Conservation (phyloP, 2,888 invertebrate genomes). For the Diabrotica balteata region DNA sequence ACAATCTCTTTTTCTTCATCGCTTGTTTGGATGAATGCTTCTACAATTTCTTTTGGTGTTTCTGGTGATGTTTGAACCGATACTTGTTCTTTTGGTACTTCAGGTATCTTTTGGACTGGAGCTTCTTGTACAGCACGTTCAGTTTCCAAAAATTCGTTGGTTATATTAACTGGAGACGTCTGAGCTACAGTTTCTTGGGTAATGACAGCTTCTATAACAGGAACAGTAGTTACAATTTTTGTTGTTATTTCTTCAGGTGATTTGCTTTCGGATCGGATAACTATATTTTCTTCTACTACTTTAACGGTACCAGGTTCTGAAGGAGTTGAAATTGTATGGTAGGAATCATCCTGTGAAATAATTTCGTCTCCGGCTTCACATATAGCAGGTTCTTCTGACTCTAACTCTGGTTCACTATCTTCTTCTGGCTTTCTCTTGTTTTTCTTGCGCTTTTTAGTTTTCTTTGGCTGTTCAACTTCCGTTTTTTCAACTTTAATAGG, state of each 20-base stretch:
- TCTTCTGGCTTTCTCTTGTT: conserved; percentile 51
- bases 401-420: conserved; percentile 56
- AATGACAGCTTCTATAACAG: conserved; percentile 67
- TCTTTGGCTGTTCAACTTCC: conserved; percentile 45
- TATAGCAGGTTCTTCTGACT: conserved; percentile 48
- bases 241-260: conserved; percentile 63
- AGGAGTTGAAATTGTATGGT: conserved; percentile 66
- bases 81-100: conserved; percentile 20
- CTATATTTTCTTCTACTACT: conserved; percentile 70
- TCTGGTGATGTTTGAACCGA: conserved; percentile 35
- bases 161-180: conserved; percentile 65
- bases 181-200: conserved; percentile 67
- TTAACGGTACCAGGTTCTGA: conserved; percentile 69
- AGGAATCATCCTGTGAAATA: conserved; percentile 66
- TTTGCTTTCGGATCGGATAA: conserved; percentile 65
- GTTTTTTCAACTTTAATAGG: conserved; percentile 40
- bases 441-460: conserved; percentile 57
- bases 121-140: conserved; percentile 54
- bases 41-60: conserved; percentile 57
- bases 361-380: conserved; percentile 63
- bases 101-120: conserved; percentile 32
- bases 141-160: conserved; percentile 48
- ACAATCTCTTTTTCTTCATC: conserved; percentile 45
- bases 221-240: conserved; percentile 63
- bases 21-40: conserved; percentile 67